Evolutionary conservation across 2,113 vertebrate genomes (phyloP), one percentile per base, ranked within the genome.

Genomic region (Megatriorchis doriae): DNA sequence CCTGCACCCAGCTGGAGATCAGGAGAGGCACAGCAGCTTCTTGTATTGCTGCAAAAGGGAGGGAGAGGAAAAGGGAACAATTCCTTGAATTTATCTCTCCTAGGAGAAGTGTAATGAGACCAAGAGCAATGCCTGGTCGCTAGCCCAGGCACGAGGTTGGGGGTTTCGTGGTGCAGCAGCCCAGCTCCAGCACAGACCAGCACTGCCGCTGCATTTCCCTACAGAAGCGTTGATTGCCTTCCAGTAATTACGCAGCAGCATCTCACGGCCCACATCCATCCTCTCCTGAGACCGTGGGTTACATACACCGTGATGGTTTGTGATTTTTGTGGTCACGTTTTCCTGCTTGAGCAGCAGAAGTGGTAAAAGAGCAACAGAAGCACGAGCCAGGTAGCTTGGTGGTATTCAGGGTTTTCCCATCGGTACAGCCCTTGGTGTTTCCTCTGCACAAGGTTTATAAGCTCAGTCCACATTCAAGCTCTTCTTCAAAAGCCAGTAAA

Each of bases 241-340:
- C 34, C 27, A 74, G 85, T 48, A 73, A 66, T 40, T 38, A 42
- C 0, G 21, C 47, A 52, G 88, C 72, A 80, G 75, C 62, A 81
- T n/a, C 89, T 67, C 59, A 29, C 2, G 1, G 83, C 43, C 50
- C 40, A 17, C 16, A 16, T 32, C 74, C 70, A 68, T 25, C 66
- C 48, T 75, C 45, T n/a, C 38, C 3, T 0, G 1, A 40, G 79
- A 16, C 61, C 0, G 0, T 7, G 72, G 55, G 53, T 59, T 31
- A 45, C 5, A 0, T 0, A 14, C 11, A n/a, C 12, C 7, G 6
- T 0, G 0, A 34, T 1, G 47, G 26, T 63, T 59, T 74, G 68
- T 52, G 78, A n/a, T 13, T 88, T 63, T 43, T 72, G 71, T 34
- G 80, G 45, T 81, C 45, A 2, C 4, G 8, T 70, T 83, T 68